Evolutionary conservation across 1,140 invertebrate genomes (phyloP).

Genomic region (Zaprionus ghesquierei): DNA sequence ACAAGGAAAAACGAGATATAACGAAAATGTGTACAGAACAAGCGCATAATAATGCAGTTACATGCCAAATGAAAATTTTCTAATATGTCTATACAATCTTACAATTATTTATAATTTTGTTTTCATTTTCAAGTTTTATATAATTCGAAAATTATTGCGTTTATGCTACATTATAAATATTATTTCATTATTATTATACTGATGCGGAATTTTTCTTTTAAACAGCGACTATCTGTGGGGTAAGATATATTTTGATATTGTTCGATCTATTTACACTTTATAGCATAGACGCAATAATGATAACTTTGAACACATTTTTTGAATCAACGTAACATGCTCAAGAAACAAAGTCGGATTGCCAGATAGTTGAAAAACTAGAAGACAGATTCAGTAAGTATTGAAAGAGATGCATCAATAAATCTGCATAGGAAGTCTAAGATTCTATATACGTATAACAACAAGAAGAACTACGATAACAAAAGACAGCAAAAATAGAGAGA

Average conservation of each 20-base stretch:
- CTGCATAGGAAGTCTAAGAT: background rate
- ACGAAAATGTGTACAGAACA: constrained; percentile 21
- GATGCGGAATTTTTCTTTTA: background rate
- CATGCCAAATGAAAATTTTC: constrained; percentile 42
- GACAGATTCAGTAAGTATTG: background rate
- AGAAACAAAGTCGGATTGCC: no score
- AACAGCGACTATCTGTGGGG: background rate
- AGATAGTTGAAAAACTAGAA: background rate
- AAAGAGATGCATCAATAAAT: background rate
- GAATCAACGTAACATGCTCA: background rate
- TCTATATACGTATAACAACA: background rate
- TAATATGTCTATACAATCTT: background rate
- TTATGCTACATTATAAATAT: background rate
- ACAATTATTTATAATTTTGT: background rate
- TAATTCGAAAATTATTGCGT: constrained; percentile 5
- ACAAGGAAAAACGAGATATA: background rate
- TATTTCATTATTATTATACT: background rate
- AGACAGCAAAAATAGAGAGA: constrained; percentile 2
- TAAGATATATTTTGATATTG: background rate
- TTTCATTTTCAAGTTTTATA: background rate
- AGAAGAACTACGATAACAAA: constrained; percentile 27
- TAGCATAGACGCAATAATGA: background rate
- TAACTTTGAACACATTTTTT: background rate
- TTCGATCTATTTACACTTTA: background rate
- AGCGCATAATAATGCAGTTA: constrained; percentile 23